Conservation (phyloP, 2,888 invertebrate genomes). For the Tenthredo amoena region DNA sequence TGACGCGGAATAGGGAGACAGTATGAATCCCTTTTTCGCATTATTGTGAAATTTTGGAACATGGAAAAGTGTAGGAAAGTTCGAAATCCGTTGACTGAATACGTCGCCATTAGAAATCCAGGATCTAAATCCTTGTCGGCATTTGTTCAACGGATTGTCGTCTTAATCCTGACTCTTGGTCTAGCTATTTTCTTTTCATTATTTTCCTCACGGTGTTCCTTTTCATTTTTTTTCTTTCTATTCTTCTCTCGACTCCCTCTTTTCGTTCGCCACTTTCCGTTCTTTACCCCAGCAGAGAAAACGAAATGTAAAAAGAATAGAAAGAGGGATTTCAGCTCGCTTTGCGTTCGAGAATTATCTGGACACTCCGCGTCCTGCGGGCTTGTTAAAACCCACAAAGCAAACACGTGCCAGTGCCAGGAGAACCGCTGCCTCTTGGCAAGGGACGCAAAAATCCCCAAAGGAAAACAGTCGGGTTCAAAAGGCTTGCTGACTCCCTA, state of each 20-base stretch:
- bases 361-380: slow-evolving; percentile 62
- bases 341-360: slow-evolving; percentile 58
- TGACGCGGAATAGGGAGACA: background rate
- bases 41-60: background rate
- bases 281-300: slow-evolving; percentile 21
- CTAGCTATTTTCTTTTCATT: slow-evolving; percentile 45
- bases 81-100: background rate
- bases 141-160: slow-evolving; percentile 75
- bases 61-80: background rate
- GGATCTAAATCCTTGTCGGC: slow-evolving; percentile 56
- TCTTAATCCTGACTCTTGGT: slow-evolving; percentile 65
- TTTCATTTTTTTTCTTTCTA: slow-evolving; percentile 55
- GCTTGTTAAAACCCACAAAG: slow-evolving; percentile 70
- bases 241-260: slow-evolving; percentile 23
- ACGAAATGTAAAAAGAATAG: background rate
- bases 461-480: slow-evolving; percentile 71
- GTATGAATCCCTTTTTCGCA: background rate
- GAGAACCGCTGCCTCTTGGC: slow-evolving; percentile 29
- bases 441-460: slow-evolving; percentile 67
- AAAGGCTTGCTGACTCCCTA: slow-evolving; percentile 63
- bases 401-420: slow-evolving; percentile 63
- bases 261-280: slow-evolving; percentile 31
- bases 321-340: background rate
- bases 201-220: slow-evolving; percentile 15
- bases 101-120: background rate